Percentiles rank a stretch among this genome's conserved stretches.
These are phyloP conservation scores for Siphonodentalium dalli DNA, from an alignment of 2,888 invertebrate genomes.

Conservation along the genomic window DNA sequence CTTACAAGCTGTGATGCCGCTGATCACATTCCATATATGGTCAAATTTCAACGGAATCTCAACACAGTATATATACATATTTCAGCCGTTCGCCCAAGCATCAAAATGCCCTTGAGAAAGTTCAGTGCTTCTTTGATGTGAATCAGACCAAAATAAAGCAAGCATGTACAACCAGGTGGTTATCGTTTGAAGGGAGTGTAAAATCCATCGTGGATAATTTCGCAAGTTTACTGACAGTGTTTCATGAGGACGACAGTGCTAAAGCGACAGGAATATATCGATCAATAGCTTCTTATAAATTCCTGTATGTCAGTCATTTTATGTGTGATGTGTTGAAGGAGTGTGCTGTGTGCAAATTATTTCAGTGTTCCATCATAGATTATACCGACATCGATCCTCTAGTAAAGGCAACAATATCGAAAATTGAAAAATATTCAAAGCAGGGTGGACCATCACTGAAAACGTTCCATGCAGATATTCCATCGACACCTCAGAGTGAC, in stretches of 20 bases:
- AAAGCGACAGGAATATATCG: too few relatives aligned
- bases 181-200: constrained; percentile 22
- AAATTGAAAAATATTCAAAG: too few relatives aligned
- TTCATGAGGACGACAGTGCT: constrained; percentile 15
- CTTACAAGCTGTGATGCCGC: constrained; percentile 24
- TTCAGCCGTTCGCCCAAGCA: constrained; percentile 24
- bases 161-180: constrained; percentile 16
- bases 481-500: too few relatives aligned
- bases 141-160: constrained; percentile 7
- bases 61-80: constrained; percentile 25
- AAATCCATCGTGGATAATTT: constrained; percentile 17
- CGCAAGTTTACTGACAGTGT: not conserved
- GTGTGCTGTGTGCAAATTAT: too few relatives aligned
- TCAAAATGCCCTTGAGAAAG: constrained; percentile 10
- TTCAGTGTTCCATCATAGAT: too few relatives aligned
- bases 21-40: constrained; percentile 23
- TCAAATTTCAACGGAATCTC: constrained; percentile 28
- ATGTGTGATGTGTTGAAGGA: too few relatives aligned
- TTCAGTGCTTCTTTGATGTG: constrained; percentile 1
- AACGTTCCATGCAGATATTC: too few relatives aligned
- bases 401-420: too few relatives aligned
- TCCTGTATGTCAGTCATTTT: too few relatives aligned
- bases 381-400: too few relatives aligned
- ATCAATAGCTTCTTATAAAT: too few relatives aligned
- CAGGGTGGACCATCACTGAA: too few relatives aligned